These are phyloP conservation scores for Rugalucina vietnamica DNA, from an alignment of 2,888 invertebrate genomes.

Conservation along the genomic window DNA sequence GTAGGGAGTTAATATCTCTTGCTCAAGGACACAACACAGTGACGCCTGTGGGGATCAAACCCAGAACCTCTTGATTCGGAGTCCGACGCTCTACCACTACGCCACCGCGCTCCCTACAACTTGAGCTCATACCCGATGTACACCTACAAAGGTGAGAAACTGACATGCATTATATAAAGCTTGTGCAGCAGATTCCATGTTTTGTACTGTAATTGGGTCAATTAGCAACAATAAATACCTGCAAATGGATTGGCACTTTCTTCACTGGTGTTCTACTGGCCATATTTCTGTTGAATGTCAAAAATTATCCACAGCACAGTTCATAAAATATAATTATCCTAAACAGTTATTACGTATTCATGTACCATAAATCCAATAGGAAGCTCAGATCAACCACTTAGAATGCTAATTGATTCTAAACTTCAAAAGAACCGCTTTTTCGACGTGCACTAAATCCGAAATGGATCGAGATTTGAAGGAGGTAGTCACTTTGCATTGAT, in stretches of 20 bases:
- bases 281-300: background rate
- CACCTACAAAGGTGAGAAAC: too few relatives aligned
- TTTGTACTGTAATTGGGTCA: background rate
- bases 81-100: too few relatives aligned
- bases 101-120: too few relatives aligned
- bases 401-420: background rate
- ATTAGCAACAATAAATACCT: too few relatives aligned
- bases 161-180: too few relatives aligned
- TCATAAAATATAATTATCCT: background rate
- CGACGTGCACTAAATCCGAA: background rate
- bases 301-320: background rate
- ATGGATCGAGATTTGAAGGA: background rate
- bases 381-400: background rate
- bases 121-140: too few relatives aligned
- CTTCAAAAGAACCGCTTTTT: background rate
- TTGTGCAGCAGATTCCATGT: background rate
- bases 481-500: background rate
- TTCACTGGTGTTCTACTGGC: slow-evolving; percentile 87
- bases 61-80: too few relatives aligned
- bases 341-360: background rate
- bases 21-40: too few relatives aligned
- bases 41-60: too few relatives aligned
- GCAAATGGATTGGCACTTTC: slow-evolving; percentile 94
- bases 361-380: background rate
- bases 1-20: too few relatives aligned